Percentiles rank a stretch among this genome's conserved stretches.
Evolutionary conservation across 2,888 invertebrate genomes (phyloP).

Genomic region (Andrena fulva): DNA sequence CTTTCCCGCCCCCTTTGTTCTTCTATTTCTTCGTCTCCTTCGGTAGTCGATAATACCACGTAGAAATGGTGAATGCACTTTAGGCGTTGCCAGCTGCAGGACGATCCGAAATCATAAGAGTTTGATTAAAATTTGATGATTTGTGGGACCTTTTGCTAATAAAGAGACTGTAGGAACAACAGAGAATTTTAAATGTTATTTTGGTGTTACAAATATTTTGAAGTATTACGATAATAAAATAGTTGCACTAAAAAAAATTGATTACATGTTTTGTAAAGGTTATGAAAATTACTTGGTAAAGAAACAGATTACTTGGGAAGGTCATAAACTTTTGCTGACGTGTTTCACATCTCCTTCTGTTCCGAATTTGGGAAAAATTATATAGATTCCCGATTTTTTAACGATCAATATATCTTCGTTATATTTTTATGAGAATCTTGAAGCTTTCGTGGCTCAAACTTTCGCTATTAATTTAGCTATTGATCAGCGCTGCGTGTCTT

Average conservation of each 20-base stretch:
- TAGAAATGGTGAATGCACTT: slow-evolving; percentile 6
- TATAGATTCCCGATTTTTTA: too few relatives aligned
- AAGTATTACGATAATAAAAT: not conserved
- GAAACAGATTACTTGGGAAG: too few relatives aligned
- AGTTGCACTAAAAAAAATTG: not conserved
- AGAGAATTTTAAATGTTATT: slow-evolving; percentile 30
- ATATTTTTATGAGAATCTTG: too few relatives aligned
- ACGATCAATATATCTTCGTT: too few relatives aligned
- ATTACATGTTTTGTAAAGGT: slow-evolving; percentile 21
- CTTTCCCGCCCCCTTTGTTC: slow-evolving; percentile 25
- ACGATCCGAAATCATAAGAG: slow-evolving; percentile 24
- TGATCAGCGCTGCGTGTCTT: too few relatives aligned
- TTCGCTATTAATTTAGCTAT: too few relatives aligned
- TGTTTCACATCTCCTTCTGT: too few relatives aligned
- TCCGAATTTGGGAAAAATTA: too few relatives aligned
- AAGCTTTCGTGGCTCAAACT: too few relatives aligned
- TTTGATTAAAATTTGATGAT: slow-evolving; percentile 28
- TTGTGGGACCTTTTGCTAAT: slow-evolving; percentile 41
- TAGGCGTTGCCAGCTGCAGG: slow-evolving; percentile 22
- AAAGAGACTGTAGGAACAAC: slow-evolving; percentile 24
- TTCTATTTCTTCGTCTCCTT: slow-evolving; percentile 29
- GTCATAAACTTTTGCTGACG: too few relatives aligned
- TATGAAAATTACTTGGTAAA: slow-evolving; percentile 1
- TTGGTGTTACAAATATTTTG: not conserved
- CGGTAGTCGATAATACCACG: slow-evolving; percentile 13